phyloP scores from a whole-genome alignment of 2,797 vertebrate species.

The Falco concolor region DNA sequence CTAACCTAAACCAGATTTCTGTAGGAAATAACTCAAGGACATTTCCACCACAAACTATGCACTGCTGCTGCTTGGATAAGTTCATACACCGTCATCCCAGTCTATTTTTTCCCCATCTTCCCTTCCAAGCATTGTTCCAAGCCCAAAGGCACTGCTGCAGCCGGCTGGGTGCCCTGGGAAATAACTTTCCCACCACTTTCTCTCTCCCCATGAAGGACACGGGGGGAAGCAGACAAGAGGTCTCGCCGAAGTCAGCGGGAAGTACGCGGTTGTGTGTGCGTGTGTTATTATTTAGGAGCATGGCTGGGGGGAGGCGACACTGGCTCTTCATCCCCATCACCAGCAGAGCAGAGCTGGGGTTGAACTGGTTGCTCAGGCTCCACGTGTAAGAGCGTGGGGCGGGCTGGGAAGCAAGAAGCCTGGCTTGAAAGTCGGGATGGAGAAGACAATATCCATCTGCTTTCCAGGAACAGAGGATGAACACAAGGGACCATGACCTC shows the following conservation, averaged over 20 bases:
- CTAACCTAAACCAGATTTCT: conserved; percentile 37
- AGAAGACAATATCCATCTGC: neutral
- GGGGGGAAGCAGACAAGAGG: conserved; percentile 12
- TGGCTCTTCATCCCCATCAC: neutral
- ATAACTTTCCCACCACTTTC: conserved; percentile 41
- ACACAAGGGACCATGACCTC: neutral
- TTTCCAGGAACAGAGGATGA: neutral
- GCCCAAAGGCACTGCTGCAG: neutral
- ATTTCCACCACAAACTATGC: neutral
- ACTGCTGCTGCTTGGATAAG: neutral
- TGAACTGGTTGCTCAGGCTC: neutral
- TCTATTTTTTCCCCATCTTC: neutral
- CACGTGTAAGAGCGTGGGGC: neutral
- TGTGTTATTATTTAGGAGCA: neutral
- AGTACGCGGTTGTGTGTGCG: neutral
- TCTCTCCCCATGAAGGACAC: neutral
- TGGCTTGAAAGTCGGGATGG: neutral
- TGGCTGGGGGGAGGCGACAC: neutral
- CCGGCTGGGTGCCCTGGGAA: conserved; percentile 40
- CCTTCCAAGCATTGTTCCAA: conserved; percentile 40
- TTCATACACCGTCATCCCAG: neutral
- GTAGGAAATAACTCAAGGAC: neutral
- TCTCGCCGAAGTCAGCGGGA: neutral
- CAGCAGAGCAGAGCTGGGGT: neutral
- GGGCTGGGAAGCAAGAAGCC: neutral